Conservation (phyloP, 2,113 vertebrate genomes). For the Dasyornis broadbenti region DNA sequence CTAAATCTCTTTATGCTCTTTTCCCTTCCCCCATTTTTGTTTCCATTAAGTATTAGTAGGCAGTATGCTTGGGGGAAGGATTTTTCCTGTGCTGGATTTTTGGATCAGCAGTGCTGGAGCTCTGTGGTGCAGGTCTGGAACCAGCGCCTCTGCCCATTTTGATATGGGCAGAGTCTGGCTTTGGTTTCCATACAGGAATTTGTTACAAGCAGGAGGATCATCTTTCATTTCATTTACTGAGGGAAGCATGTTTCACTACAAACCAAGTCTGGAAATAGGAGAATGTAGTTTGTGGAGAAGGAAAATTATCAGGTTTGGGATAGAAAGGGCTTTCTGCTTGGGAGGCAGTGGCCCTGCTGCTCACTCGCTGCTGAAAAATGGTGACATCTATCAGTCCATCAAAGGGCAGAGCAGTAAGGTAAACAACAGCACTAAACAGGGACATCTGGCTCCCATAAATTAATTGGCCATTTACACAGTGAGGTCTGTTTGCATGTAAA, state of each 20-base stretch:
- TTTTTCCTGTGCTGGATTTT: background rate
- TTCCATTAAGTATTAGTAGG: background rate
- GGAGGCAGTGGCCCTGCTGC: background rate
- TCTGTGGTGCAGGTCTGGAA: background rate
- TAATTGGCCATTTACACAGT: conserved; percentile 70
- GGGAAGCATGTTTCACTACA: background rate
- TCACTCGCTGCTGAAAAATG: conserved; percentile 3
- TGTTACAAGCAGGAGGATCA: background rate
- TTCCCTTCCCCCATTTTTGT: background rate
- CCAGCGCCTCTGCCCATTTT: background rate
- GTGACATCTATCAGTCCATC: conserved; percentile 59
- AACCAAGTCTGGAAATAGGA: background rate
- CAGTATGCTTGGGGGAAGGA: background rate
- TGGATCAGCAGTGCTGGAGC: background rate
- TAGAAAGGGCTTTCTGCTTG: background rate
- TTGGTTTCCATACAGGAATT: background rate
- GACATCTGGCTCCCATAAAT: conserved; percentile 67
- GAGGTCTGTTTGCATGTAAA: conserved; percentile 69
- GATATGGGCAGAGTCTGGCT: background rate
- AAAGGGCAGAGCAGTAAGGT: conserved; percentile 53
- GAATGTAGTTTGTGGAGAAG: background rate
- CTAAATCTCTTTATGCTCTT: background rate
- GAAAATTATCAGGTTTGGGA: background rate
- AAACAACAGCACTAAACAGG: conserved; percentile 35
- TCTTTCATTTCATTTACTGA: background rate